Percentiles rank a stretch among this genome's conserved stretches.
Evolutionary conservation across 2,888 invertebrate species (phyloP).

Genomic region (Noctua fimbriata): DNA sequence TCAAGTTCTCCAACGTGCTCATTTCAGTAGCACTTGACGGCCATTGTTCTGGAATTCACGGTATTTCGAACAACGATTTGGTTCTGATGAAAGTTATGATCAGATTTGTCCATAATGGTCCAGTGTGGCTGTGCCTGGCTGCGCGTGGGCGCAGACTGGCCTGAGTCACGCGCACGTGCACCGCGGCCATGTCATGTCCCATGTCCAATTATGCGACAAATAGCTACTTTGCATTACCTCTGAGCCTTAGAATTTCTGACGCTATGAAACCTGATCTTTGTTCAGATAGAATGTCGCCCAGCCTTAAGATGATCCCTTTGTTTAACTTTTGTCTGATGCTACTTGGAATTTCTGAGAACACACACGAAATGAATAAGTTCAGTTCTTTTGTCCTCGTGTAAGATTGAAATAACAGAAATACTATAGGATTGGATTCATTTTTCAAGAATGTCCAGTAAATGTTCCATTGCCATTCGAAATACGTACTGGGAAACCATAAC

Average conservation of each 20-base stretch:
- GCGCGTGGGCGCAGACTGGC: slow-evolving; percentile 63
- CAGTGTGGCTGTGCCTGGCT: slow-evolving; percentile 36
- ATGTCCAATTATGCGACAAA: slow-evolving; percentile 80
- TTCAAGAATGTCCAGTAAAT: slow-evolving; percentile 4
- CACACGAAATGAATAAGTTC: slow-evolving; percentile 11
- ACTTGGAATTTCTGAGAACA: slow-evolving; percentile 49
- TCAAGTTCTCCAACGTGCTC: slow-evolving; percentile 14
- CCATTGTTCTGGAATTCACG: slow-evolving; percentile 38
- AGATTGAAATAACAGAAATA: slow-evolving; percentile 32
- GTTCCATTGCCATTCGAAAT: background rate
- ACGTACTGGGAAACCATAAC: slow-evolving; percentile 14
- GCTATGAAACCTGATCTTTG: slow-evolving; percentile 63
- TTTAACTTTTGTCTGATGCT: slow-evolving; percentile 46
- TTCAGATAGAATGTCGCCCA: slow-evolving; percentile 41
- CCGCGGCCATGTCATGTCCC: slow-evolving; percentile 74
- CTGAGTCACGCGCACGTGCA: slow-evolving; percentile 83
- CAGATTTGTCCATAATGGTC: slow-evolving; percentile 52
- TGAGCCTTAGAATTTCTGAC: slow-evolving; percentile 59
- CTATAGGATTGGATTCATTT: no score
- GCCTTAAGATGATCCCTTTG: slow-evolving; percentile 46
- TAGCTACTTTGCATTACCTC: slow-evolving; percentile 68
- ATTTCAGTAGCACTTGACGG: slow-evolving; percentile 4
- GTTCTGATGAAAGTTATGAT: slow-evolving; percentile 58
- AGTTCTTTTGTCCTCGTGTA: slow-evolving; percentile 28
- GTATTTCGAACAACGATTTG: slow-evolving; percentile 47